Percentiles rank a stretch among this genome's conserved stretches.
Evolutionary conservation across 2,797 vertebrate genomes (phyloP).

Genomic region (Acrossocheilus wenchowensis): DNA sequence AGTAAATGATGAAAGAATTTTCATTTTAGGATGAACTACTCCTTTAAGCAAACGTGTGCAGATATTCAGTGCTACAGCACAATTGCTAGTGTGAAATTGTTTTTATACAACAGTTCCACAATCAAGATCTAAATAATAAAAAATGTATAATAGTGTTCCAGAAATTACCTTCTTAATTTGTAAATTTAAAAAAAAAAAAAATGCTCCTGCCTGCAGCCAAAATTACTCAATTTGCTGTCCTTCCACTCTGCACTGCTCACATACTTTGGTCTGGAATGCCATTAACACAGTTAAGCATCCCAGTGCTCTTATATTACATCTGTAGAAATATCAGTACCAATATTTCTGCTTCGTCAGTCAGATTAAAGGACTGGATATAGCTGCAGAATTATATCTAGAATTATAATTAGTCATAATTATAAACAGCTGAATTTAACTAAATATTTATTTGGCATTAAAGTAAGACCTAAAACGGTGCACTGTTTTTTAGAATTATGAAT

Average conservation of each 20-base stretch:
- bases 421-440: not conserved
- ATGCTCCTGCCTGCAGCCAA: not conserved
- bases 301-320: not conserved
- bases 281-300: not conserved
- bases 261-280: not conserved
- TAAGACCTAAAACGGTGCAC: not conserved
- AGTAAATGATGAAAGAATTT: not conserved
- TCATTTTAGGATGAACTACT: not conserved
- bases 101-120: no score
- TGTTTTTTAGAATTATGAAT: not conserved
- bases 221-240: not conserved
- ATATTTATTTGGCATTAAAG: not conserved
- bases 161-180: not conserved
- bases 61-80: no score
- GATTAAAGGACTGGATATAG: not conserved
- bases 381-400: not conserved
- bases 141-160: not conserved
- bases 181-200: not conserved
- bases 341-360: not conserved
- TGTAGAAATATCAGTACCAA: not conserved
- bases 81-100: no score
- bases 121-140: no score
- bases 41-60: not conserved
- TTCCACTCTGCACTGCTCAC: not conserved
- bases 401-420: not conserved